Evolutionary conservation across 2,888 invertebrate genomes (phyloP), one percentile per base, ranked within the genome.

Genomic region (Allygus modestus): DNA sequence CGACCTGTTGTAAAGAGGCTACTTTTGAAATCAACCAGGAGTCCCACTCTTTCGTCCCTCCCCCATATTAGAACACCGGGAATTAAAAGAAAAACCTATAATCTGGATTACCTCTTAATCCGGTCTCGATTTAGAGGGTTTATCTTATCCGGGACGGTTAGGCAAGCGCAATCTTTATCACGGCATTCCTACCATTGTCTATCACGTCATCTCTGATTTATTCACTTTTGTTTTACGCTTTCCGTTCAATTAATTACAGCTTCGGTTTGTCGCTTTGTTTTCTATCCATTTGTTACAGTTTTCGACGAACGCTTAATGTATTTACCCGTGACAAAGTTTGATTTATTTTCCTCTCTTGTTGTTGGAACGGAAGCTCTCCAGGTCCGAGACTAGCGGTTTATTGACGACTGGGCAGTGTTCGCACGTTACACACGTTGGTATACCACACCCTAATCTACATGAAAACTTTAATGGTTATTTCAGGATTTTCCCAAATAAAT

Each of bases 181-280:
- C n/a, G 37, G 31, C 58, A 51, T 79, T n/a, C 77, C 77, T 28
- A 4, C 79, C 37, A 79, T 79, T 79, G 79, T 79, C 58, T 37
- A 28, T 33, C 43, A 28, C 43, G 43, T 46, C 43, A 46, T 46
- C 46, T 46, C 75, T 79, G 79, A 79, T 79, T 79, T 79, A 79
- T 79, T 79, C 58, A 79, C 79, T 79, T 79, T 79, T 58, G 79
- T 79, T 79, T 54, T 79, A 58, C 79, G 37, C 79, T 79, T 58
- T 58, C 58, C 54, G 58, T 58, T n/a, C 58, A 79, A 79, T 79
- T 79, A 79, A 58, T 79, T 28, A 58, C 79, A n/a, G 58, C 79
- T 54, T 79, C 58, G 79, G 79, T 58, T 79, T 58, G 54, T 79
- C 79, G 79, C 58, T 58, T 79, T 79, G 54, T 79, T 54, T 79